phyloP scores from a whole-genome alignment of 2,797 vertebrate species.

The Tadarida brasiliensis region DNA sequence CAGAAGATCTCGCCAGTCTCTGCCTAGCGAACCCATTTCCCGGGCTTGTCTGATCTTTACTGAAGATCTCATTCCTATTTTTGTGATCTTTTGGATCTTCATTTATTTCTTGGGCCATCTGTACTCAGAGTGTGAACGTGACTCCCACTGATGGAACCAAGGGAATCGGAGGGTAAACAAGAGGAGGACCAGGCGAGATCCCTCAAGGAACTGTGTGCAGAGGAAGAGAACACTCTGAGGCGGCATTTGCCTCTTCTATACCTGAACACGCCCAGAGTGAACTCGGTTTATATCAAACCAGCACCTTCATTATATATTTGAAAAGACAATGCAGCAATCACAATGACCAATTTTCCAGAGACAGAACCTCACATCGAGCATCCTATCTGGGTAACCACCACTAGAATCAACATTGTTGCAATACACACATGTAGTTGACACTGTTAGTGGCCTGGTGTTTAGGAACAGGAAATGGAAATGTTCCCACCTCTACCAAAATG shows the following conservation, averaged over 20 bases:
- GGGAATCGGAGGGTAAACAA: not conserved
- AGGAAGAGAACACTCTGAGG: not conserved
- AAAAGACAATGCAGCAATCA: not conserved
- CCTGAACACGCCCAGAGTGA: not conserved
- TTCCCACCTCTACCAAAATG: conserved; percentile 74
- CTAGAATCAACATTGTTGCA: conserved; percentile 50
- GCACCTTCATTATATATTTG: not conserved
- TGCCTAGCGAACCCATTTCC: not conserved
- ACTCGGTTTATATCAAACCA: not conserved
- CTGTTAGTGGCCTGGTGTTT: not conserved
- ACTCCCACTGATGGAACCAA: not conserved
- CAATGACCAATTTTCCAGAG: not conserved
- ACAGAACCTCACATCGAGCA: not conserved
- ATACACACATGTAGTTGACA: conserved; percentile 7
- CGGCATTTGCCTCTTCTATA: not conserved
- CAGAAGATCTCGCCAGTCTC: not conserved
- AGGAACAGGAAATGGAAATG: conserved; percentile 60
- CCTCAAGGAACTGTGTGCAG: not conserved
- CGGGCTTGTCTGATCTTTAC: not conserved
- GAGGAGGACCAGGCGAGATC: not conserved
- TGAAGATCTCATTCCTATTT: not conserved
- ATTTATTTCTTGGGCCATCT: not conserved
- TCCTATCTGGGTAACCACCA: not conserved
- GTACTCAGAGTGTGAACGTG: not conserved
- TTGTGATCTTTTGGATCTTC: not conserved